Conservation (phyloP, 2,113 vertebrate species). For the Ctenodactylus gundi region DNA sequence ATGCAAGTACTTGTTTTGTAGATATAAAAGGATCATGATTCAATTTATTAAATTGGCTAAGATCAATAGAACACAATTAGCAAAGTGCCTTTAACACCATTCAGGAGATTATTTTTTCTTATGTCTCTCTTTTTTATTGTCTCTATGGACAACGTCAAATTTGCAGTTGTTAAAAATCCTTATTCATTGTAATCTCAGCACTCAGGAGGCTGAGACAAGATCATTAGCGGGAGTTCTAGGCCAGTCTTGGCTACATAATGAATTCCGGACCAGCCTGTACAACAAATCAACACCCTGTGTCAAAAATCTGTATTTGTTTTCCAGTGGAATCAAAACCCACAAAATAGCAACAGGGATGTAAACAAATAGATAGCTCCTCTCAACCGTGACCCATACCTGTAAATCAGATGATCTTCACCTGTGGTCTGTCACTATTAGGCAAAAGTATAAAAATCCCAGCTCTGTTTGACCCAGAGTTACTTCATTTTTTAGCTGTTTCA, state of each 20-base stretch:
- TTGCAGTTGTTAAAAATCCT: not conserved
- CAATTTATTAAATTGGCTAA: not conserved
- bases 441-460: not conserved
- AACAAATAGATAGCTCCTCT: not conserved
- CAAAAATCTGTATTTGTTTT: too few relatives aligned
- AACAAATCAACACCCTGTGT: too few relatives aligned
- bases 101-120: not conserved
- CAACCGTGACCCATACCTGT: too few relatives aligned
- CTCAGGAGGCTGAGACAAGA: too few relatives aligned
- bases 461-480: not conserved
- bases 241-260: too few relatives aligned
- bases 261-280: too few relatives aligned
- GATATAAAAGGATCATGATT: not conserved
- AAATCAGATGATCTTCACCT: too few relatives aligned
- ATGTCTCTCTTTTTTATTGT: not conserved
- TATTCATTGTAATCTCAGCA: too few relatives aligned
- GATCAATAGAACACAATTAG: not conserved
- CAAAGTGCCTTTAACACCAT: not conserved
- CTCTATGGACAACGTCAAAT: not conserved
- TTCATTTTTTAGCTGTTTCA: conserved; percentile 33
- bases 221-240: too few relatives aligned
- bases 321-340: too few relatives aligned
- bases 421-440: not conserved
- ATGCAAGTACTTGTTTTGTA: not conserved
- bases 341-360: not conserved